Percentiles rank a stretch among this genome's conserved stretches.
Conservation (phyloP, 35 echinoderm and acorn worm genomes). For the Diadema setosum region DNA sequence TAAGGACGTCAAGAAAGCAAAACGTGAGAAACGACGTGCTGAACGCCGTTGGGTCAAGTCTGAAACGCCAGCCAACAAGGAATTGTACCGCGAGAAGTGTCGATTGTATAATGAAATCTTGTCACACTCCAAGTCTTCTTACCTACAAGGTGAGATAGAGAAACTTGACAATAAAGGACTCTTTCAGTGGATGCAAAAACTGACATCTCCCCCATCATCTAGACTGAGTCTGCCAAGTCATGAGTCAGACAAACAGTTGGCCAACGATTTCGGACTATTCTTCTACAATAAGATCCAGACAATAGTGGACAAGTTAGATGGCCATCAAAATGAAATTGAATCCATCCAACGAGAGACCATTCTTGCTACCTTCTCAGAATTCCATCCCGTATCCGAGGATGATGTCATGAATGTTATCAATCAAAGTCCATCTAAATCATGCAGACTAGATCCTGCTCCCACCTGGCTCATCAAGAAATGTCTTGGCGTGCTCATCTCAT, state of each 20-base stretch:
- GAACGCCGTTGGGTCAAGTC: not conserved
- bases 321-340: not conserved
- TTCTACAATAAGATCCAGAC: no score
- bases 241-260: no score
- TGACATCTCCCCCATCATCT: no score
- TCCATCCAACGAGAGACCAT: not conserved
- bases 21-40: constrained; percentile 26
- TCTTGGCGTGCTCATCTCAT: not conserved
- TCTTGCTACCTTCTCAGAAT: not conserved
- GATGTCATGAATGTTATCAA: no score
- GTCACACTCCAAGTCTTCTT: not conserved
- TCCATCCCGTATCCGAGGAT: not conserved
- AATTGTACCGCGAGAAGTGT: constrained; percentile 6
- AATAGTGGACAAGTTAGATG: not conserved
- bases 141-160: not conserved
- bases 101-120: no score
- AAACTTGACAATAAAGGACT: constrained; percentile 9
- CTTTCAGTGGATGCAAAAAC: constrained; percentile 9
- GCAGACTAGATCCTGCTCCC: constrained; percentile 14
- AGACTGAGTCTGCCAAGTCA: no score
- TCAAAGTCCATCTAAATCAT: constrained; percentile 37
- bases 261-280: no score
- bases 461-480: no score
- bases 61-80: not conserved
- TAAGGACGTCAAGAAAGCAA: not conserved